Evolutionary conservation across 2,888 invertebrate genomes (phyloP).

Genomic region (Tortricodes alternella): DNA sequence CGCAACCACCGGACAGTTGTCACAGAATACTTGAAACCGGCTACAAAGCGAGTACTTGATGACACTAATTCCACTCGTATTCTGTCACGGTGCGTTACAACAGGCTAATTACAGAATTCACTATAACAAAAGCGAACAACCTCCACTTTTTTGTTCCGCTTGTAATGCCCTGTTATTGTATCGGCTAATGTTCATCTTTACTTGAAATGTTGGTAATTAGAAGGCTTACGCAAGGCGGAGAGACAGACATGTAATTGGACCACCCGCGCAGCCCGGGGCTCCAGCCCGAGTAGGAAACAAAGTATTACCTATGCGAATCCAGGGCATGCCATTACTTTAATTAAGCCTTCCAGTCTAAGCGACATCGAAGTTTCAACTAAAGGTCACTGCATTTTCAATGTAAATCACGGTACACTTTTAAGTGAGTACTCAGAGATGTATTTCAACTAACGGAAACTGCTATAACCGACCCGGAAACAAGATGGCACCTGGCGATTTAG

Average conservation of each 20-base stretch:
- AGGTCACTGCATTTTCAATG: neutral
- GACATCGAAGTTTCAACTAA: slow-evolving; percentile 4
- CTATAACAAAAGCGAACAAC: slow-evolving; percentile 45
- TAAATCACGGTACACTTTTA: neutral
- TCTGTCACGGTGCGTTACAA: slow-evolving; percentile 5
- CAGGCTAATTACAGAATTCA: slow-evolving; percentile 39
- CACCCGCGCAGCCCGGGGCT: slow-evolving; percentile 55
- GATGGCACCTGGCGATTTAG: too few relatives aligned
- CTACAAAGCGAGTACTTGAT: neutral
- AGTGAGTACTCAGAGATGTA: too few relatives aligned
- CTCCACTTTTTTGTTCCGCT: slow-evolving; percentile 53
- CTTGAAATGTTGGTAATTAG: slow-evolving; percentile 64
- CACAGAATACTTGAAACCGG: neutral
- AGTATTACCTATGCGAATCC: slow-evolving; percentile 52
- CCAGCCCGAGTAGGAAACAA: slow-evolving; percentile 37
- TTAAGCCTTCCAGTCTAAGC: slow-evolving; percentile 18
- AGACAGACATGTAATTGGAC: slow-evolving; percentile 58
- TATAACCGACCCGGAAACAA: too few relatives aligned
- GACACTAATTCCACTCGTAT: neutral
- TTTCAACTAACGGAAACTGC: too few relatives aligned
- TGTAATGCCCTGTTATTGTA: slow-evolving; percentile 33
- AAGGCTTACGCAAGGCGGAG: slow-evolving; percentile 51
- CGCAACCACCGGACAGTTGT: neutral
- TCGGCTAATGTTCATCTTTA: slow-evolving; percentile 54
- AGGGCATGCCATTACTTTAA: slow-evolving; percentile 48